Conservation (phyloP, 2,113 vertebrate species). For the Ictalurus furcatus region DNA sequence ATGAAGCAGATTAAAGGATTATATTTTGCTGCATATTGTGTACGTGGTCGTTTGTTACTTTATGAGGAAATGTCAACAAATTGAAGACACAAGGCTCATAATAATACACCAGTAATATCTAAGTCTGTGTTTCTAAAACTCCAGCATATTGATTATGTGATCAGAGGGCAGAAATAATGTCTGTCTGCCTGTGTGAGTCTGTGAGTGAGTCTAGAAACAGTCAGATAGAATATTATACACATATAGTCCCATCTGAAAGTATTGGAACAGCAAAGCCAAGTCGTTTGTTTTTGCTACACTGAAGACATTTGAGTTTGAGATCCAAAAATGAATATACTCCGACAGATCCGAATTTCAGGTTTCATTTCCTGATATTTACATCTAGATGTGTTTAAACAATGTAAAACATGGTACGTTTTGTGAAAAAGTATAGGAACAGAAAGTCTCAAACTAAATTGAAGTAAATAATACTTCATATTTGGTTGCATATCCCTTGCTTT, state of each 20-base stretch:
- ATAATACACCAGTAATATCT: background rate
- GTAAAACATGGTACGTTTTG: too few species aligned
- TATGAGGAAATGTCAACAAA: constrained; percentile 1
- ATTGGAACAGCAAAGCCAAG: background rate
- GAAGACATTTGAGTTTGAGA: background rate
- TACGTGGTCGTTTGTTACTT: background rate
- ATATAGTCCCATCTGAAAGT: background rate
- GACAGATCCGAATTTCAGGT: background rate
- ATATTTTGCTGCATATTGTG: background rate
- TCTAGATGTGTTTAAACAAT: background rate
- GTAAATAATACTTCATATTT: too few species aligned
- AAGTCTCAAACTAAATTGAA: too few species aligned
- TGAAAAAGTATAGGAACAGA: too few species aligned
- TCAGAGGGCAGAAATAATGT: background rate
- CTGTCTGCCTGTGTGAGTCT: background rate
- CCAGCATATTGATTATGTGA: background rate
- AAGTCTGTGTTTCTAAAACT: background rate
- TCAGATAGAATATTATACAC: background rate
- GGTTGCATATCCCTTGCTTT: too few species aligned
- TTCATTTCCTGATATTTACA: background rate
- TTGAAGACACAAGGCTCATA: background rate
- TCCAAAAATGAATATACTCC: background rate
- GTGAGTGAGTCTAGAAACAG: background rate
- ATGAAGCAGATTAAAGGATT: constrained; percentile 4
- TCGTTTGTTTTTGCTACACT: background rate